Conservation (phyloP, 2,797 vertebrate species). For the Paedocypris micromegethes region DNA sequence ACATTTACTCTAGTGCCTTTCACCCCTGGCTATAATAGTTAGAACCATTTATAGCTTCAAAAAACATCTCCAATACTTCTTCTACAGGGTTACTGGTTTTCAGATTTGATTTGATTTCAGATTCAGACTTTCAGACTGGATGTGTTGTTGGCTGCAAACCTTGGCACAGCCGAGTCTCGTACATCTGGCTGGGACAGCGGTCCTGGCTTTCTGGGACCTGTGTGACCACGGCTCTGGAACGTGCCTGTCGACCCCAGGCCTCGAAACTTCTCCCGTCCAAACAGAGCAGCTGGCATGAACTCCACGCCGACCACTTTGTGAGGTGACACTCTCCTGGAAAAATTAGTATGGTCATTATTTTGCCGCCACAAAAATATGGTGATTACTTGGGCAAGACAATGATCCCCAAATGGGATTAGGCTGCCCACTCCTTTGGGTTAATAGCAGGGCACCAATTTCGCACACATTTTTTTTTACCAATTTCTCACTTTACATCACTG, state of each 20-base stretch:
- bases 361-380: neutral
- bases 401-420: neutral
- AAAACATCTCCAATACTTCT: no score
- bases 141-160: conserved; percentile 57
- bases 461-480: no score
- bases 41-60: no score
- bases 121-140: no score
- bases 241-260: conserved; percentile 68
- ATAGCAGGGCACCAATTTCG: neutral
- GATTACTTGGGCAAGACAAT: neutral
- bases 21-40: no score
- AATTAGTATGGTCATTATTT: no score
- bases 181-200: conserved; percentile 69
- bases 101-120: no score
- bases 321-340: conserved; percentile 77
- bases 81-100: no score
- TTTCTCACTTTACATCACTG: no score
- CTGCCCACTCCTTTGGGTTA: neutral
- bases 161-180: conserved; percentile 73
- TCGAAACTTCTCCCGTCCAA: conserved; percentile 78
- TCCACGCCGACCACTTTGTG: conserved; percentile 78
- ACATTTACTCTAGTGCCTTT: no score
- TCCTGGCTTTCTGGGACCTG: conserved; percentile 69
- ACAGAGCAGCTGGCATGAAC: conserved; percentile 77
- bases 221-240: conserved; percentile 71